Evolutionary conservation across 2,888 invertebrate genomes (phyloP), one percentile per base, ranked within the genome.

Genomic region (Xestoiulus laeticollis): DNA sequence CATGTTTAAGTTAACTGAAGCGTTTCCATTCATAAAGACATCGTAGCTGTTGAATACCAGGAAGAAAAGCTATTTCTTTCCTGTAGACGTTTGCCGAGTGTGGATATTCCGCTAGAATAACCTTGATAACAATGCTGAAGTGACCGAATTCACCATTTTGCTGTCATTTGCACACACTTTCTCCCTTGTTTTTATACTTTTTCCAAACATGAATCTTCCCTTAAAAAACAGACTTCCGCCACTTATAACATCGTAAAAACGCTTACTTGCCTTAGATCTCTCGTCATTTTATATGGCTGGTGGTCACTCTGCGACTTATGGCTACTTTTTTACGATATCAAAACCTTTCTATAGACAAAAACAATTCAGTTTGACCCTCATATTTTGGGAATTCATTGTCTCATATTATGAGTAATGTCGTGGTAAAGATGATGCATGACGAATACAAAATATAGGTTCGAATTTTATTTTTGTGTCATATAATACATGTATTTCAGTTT

Each of bases 81-180:
- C 38, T 38, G 38, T n/a, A n/a, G 38, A 8, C 38, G 2, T 1
- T 38, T 38, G 38, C 38, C 8, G 38, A 38, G 38, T 38, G 26
- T 26, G 22, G 26, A 48, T 26, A 68, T 68, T 68, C 26, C 68
- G 68, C 8, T 68, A 26, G 22, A 68, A 68, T 22, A 68, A 10
- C 5, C 68, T 12, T 68, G 22, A 22, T 68, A 10, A n/a, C n/a
- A 6, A 22, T 68, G 68, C 68, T 68, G 68, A 68, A 68, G 68
- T 26, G 68, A 26, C 68, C 68, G 22, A 26, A 68, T 68, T 68
- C 10, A 26, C 10, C 68, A 68, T 68, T n/a, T 68, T 68, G 68
- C 68, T 68, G 68, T 68, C 68, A 68, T 68, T 68, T 68, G 68
- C 68, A 68, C 68, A n/a, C 68, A 68, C 68, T 68, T 68, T 68